Percentiles rank a stretch among this genome's conserved stretches.
Conservation (phyloP, 2,797 vertebrate species). For the Gobionotothen gibberifrons region DNA sequence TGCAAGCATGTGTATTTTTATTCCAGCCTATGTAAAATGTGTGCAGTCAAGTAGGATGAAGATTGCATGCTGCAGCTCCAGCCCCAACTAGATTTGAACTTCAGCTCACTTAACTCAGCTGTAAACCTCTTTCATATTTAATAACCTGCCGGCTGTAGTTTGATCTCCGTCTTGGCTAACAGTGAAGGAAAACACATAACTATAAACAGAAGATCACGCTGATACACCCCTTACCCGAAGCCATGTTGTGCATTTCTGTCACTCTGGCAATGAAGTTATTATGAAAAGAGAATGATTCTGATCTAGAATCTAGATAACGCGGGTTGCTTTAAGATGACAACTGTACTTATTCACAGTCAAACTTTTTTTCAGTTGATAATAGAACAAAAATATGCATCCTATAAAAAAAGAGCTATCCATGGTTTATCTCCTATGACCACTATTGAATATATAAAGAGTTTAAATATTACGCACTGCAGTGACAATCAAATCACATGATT, state of each 20-base stretch:
- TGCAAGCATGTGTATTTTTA: conserved; percentile 18
- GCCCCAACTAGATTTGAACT: conserved; percentile 10
- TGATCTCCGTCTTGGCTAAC: conserved; percentile 33
- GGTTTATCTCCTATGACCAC: conserved; percentile 22
- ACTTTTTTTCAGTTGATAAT: conserved; percentile 56
- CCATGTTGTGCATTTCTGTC: conserved; percentile 35
- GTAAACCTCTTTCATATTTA: conserved; percentile 62
- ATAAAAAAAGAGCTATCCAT: conserved; percentile 9
- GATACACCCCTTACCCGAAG: conserved; percentile 2
- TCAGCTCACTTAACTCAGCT: conserved; percentile 34
- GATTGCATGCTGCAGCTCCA: conserved; percentile 52
- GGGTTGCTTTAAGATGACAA: conserved; percentile 43
- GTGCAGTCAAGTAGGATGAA: conserved; percentile 62
- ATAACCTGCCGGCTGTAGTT: conserved; percentile 39
- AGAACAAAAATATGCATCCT: conserved; percentile 23
- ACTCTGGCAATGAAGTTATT: conserved; percentile 25
- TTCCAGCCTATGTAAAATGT: conserved; percentile 16
- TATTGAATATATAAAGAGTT: conserved; percentile 13
- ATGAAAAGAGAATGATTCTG: conserved; percentile 59
- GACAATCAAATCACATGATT: conserved; percentile 13
- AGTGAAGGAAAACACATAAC: conserved; percentile 21
- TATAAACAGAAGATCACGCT: conserved; percentile 21
- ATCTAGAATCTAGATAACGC: conserved; percentile 38
- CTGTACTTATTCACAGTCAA: conserved; percentile 50
- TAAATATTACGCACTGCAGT: background rate